These are phyloP conservation scores for Nesospiza acunhae DNA, from an alignment of 2,113 vertebrate species.

Conservation along the genomic window DNA sequence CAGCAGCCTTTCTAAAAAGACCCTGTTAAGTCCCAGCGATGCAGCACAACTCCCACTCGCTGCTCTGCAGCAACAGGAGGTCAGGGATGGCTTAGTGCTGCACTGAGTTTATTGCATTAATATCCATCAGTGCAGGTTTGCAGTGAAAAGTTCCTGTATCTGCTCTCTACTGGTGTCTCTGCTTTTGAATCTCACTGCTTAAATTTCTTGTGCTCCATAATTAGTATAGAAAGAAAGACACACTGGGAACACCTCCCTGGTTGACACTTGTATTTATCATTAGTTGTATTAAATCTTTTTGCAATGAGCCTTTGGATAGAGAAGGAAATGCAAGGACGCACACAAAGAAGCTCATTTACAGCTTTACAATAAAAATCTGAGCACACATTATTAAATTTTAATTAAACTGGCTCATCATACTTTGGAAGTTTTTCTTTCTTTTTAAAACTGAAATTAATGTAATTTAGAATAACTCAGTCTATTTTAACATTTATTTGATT, in stretches of 20 bases:
- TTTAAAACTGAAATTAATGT: not conserved
- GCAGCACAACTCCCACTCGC: not conserved
- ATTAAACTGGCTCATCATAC: not conserved
- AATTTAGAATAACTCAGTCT: not conserved
- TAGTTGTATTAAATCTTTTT: not conserved
- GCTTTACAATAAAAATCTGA: not conserved
- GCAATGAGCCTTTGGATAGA: not conserved
- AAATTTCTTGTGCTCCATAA: not conserved
- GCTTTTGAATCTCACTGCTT: not conserved
- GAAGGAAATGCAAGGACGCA: not conserved
- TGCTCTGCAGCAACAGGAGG: not conserved
- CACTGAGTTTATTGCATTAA: not conserved
- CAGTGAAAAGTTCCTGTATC: not conserved
- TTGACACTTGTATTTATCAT: not conserved
- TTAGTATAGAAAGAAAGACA: not conserved
- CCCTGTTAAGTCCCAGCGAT: accelerated
- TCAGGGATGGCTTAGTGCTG: not conserved
- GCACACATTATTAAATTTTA: not conserved
- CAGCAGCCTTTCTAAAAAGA: not conserved
- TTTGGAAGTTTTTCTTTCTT: not conserved
- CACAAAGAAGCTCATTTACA: not conserved
- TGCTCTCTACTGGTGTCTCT: not conserved
- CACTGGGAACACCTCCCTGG: not conserved
- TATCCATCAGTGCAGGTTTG: not conserved
- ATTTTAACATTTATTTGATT: not conserved